A percentile compares a stretch with the other conserved stretches of the same genome.
These are phyloP conservation scores for Cenopis cana DNA, from an alignment of 2,888 invertebrate genomes.

Conservation along the genomic window DNA sequence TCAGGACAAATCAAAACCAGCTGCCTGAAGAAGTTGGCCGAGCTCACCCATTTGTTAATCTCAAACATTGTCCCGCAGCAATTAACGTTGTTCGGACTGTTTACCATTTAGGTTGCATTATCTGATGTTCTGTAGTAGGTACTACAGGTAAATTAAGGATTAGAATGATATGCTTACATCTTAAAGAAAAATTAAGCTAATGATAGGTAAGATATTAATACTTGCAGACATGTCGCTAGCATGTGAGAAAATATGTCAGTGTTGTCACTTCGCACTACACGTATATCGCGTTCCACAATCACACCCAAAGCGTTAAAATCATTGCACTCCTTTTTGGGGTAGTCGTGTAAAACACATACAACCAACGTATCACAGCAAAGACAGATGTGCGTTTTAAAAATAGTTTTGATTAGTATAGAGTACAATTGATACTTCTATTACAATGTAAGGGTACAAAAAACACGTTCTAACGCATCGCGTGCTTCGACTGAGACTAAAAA, in stretches of 20 bases:
- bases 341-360: no score
- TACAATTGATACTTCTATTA: constrained; percentile 36
- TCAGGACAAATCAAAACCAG: background rate
- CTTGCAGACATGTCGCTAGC: no score
- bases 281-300: constrained; percentile 10
- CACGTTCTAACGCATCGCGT: constrained; percentile 69
- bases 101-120: background rate
- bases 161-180: no score
- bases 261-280: constrained; percentile 13
- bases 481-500: constrained; percentile 72
- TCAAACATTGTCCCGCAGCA: background rate
- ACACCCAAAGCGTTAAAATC: constrained; percentile 8
- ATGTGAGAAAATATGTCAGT: background rate
- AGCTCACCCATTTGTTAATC: background rate
- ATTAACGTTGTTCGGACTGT: background rate
- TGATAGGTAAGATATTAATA: no score
- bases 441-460: constrained; percentile 55
- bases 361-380: background rate
- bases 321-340: no score
- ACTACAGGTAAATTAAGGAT: no score
- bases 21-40: no score
- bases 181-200: no score
- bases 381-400: constrained; percentile 40
- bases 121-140: no score
- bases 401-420: constrained; percentile 11